Base-by-base conservation (phyloP, 2,888 invertebrate genomes). In the Parasteatoda lunata region DNA sequence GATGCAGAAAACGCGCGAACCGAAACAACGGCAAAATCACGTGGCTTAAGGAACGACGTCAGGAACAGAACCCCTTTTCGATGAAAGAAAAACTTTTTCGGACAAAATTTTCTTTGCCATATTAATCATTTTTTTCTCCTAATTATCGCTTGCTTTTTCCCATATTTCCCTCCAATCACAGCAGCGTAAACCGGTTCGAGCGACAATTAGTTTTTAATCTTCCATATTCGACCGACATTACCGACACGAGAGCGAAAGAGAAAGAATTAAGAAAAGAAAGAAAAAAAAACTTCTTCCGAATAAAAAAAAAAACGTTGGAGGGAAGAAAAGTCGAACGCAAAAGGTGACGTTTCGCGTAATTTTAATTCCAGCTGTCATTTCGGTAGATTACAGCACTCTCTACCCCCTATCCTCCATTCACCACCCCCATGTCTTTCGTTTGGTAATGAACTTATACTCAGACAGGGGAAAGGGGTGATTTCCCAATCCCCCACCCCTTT, bases 161-260 rank as follows among this genome's bases (percentile, higher is more conserved):
- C 59, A n/a, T 59, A 80, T 80, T 86, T 86, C 80, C 80, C 80
- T 86, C 85, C 85, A 86, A 86, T 86, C 85, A 86, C 85, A 68
- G 85, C 71, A 66, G 80, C 85, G 80, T 86, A 81, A 86, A 86
- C 85, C 51, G 80, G 85, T 86, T 86, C 85, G 85, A 77, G 85
- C 85, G 85, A 86, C 85, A 86, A 86, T 86, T 86, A 86, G 85
- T 86, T 86, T 86, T 86, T 86, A 86, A 86, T 86, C 85, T 86
- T 86, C 80, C 77, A 79, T 80, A 77, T 86, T 86, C 85, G 80
- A 86, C 85, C 85, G 85, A 86, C 85, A 80, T 85, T 65, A 85
- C 83, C 83, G 52, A 83, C 77, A 84, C 71, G 65, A 59, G 47
- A 59, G 69, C 71, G 45, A 54, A 66, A 47, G 75, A 45, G 64